These are phyloP conservation scores for Albula goreensis DNA, from an alignment of 2,113 vertebrate genomes.

Conservation along the genomic window DNA sequence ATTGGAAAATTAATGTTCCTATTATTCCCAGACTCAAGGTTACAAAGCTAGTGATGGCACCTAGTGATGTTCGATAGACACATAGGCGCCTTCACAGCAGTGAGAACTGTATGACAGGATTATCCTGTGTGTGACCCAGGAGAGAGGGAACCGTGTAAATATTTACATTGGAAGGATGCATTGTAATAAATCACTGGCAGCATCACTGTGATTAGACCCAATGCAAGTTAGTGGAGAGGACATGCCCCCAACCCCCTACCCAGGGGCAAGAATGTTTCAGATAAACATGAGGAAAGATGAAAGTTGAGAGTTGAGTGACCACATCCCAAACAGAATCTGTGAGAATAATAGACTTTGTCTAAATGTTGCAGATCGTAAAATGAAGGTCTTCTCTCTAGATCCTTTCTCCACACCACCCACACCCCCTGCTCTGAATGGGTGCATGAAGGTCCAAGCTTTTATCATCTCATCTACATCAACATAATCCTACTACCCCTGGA, in stretches of 20 bases:
- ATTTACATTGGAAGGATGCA: conserved; percentile 30
- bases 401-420: too few species aligned
- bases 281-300: conserved; percentile 7
- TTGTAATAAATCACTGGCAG: conserved; percentile 21
- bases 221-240: conserved; percentile 5
- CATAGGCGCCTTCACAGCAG: neutral
- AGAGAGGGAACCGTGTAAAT: conserved; percentile 7
- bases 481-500: conserved; percentile 50
- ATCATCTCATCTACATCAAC: conserved; percentile 60
- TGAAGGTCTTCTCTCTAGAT: neutral
- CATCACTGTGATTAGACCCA: conserved; percentile 20
- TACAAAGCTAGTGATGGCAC: neutral
- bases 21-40: neutral
- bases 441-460: conserved; percentile 48
- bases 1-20: neutral
- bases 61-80: neutral
- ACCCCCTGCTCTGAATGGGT: too few species aligned
- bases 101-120: neutral
- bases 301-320: neutral
- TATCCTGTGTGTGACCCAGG: conserved; percentile 7
- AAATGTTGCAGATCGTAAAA: neutral
- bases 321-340: neutral
- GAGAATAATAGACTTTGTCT: neutral
- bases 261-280: neutral
- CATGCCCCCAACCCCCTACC: neutral